These are phyloP conservation scores for Hyaena hyaena DNA, from an alignment of 2,113 vertebrate genomes.

Conservation along the genomic window DNA sequence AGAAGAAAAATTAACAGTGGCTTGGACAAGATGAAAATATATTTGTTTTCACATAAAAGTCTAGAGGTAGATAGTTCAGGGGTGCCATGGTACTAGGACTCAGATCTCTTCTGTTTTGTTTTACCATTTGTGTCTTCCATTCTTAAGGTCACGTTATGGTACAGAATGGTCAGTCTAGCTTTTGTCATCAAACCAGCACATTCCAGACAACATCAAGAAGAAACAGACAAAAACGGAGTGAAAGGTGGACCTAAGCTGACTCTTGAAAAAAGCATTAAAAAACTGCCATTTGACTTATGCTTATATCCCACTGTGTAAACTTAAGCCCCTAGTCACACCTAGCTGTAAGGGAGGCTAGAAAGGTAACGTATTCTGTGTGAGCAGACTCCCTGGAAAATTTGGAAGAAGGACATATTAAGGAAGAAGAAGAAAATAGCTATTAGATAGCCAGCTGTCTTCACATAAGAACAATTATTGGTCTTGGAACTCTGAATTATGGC, in stretches of 20 bases:
- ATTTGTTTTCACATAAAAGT: not conserved
- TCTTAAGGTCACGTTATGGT: not conserved
- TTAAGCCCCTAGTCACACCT: not conserved
- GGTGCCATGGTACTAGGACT: not conserved
- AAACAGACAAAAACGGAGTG: not conserved
- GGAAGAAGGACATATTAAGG: not conserved
- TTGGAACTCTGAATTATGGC: conserved; percentile 63
- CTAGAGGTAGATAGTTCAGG: not conserved
- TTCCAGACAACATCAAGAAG: not conserved
- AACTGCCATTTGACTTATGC: not conserved
- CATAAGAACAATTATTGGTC: conserved; percentile 7
- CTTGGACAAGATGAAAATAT: not conserved
- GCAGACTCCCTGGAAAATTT: not conserved
- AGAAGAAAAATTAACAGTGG: not conserved
- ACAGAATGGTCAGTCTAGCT: not conserved
- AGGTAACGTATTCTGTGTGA: not conserved
- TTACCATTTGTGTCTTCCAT: not conserved
- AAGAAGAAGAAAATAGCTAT: not conserved
- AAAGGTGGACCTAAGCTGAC: not conserved
- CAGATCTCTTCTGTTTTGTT: not conserved
- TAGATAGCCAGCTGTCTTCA: not conserved
- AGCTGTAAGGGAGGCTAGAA: not conserved
- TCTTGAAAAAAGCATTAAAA: not conserved
- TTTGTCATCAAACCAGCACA: not conserved
- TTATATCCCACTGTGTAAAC: not conserved